A percentile compares a stretch with the other conserved stretches of the same genome.
Conservation (phyloP, 2,113 vertebrate genomes). For the Neotragus pygmaeus region DNA sequence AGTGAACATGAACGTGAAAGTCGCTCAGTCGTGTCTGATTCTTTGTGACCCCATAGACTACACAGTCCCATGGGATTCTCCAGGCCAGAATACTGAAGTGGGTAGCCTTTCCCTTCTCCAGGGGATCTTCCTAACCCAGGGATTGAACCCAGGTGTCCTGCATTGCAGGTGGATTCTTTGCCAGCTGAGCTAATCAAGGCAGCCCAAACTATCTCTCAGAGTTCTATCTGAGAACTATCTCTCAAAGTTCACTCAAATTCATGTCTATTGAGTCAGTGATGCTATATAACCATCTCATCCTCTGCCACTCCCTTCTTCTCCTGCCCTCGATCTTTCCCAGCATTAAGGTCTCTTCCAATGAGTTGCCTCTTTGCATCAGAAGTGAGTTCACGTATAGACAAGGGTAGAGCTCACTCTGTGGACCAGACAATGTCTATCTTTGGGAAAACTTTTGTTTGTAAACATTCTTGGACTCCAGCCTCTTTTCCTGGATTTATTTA, state of each 20-base stretch:
- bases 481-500: background rate
- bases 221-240: background rate
- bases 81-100: background rate
- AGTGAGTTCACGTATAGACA: rapidly evolving
- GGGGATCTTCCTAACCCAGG: background rate
- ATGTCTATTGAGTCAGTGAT: background rate
- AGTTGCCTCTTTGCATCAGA: background rate
- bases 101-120: background rate
- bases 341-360: background rate
- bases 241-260: background rate
- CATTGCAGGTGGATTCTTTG: rapidly evolving
- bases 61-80: background rate
- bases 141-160: rapidly evolving
- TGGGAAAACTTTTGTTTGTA: background rate
- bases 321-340: background rate
- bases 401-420: background rate
- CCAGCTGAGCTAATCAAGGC: background rate
- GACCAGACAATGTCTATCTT: background rate
- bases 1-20: background rate
- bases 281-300: background rate
- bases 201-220: background rate
- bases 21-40: rapidly evolving
- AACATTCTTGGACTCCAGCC: background rate
- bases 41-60: background rate
- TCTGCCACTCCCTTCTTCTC: background rate